These are phyloP conservation scores for Alentia gelatinosa DNA, from an alignment of 2,888 invertebrate genomes.

Conservation along the genomic window DNA sequence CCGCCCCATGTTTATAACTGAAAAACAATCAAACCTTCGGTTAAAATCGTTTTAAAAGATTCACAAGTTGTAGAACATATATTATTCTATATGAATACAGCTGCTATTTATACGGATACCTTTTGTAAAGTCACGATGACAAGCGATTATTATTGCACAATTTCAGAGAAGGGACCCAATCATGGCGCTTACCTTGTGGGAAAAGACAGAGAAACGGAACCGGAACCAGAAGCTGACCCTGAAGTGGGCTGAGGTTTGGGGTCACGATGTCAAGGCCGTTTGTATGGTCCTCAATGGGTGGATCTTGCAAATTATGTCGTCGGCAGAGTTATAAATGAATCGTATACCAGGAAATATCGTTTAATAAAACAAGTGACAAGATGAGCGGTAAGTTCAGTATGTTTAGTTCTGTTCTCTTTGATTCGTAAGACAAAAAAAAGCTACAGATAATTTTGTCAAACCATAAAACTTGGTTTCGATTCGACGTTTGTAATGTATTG, in stretches of 20 bases:
- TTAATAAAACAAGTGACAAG: not conserved
- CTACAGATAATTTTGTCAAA: no score
- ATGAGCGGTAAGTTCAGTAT: constrained; percentile 46
- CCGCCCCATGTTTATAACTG: constrained; percentile 91
- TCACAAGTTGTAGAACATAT: not conserved
- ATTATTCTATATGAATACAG: not conserved
- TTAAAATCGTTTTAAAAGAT: not conserved
- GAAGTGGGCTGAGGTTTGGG: not conserved
- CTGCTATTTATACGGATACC: not conserved
- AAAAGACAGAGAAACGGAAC: constrained; percentile 54
- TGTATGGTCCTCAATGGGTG: constrained; percentile 32
- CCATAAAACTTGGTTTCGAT: no score
- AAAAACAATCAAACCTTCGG: not conserved
- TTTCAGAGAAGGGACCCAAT: not conserved
- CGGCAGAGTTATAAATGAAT: not conserved
- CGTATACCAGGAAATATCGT: not conserved
- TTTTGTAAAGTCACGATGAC: constrained; percentile 55
- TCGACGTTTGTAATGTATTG: no score
- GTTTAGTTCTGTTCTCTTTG: no score
- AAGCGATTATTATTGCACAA: constrained; percentile 49
- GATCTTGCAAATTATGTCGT: constrained; percentile 1
- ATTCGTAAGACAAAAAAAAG: no score
- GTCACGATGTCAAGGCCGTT: constrained; percentile 51
- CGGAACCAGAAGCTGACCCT: not conserved
- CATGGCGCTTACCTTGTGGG: constrained; percentile 54